Base-by-base conservation (phyloP, 1,140 invertebrate genomes). In the Camponotus vicinus region DNA sequence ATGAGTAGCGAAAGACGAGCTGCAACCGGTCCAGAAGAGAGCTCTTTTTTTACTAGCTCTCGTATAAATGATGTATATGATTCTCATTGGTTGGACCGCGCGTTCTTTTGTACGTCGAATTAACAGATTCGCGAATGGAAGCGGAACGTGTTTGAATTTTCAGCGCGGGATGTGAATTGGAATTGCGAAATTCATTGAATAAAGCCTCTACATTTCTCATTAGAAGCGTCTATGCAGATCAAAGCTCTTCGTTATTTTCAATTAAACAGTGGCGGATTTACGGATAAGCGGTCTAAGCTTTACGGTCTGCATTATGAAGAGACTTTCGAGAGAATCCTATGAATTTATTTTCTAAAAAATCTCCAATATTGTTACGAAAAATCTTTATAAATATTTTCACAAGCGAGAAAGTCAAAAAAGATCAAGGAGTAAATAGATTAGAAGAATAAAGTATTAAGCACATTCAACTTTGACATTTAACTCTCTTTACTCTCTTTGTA, bases 131-230 rank as follows among this genome's bases (percentile, higher is more conserved):
- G 21, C 6, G 37, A 73, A 64, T 40, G 79, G 49, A 82, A 45
- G n/a, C 55, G 64, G 45, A 52, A 37, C 21, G 66, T 1, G 49
- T 57, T 83, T 45, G 55, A 83, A 73, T 59, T 82, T 71, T 57
- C 77, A 45, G 27, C 37, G 37, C 40, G 52, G 55, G 40, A 75
- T 27, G 79, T 37, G 79, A 73, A 83, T 61, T 71, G 67, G 15
- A 80, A 80, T 80, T 42, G 79, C 69, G 40, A 49, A 75, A 73
- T 83, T 75, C 69, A 82, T 82, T 61, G 79, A 83, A 83, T 73
- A 75, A 75, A 61, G 79, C 69, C 79, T 45, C 67, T 83, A 61
- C 69, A 45, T 83, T 80, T 69, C 77, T 80, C 77, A 69, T 80
- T 80, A 80, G 77, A 70, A 37, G 70, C 77, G 77, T 55, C 64